These are phyloP conservation scores for Chromoteleia sp. DNA, from an alignment of 2,888 invertebrate species.

Conservation along the genomic window DNA sequence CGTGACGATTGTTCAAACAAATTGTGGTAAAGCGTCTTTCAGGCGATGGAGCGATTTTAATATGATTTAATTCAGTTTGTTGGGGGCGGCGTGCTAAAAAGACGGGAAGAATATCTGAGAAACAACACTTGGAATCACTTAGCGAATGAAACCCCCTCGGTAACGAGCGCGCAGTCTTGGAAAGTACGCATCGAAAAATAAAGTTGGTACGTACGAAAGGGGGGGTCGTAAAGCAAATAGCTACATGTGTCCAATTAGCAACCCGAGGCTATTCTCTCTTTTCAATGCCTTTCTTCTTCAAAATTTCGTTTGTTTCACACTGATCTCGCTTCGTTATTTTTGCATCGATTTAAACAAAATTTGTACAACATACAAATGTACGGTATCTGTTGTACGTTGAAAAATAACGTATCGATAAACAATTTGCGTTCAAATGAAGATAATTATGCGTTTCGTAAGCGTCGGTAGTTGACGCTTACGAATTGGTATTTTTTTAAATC, in stretches of 20 bases:
- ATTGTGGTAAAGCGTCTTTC: too few relatives aligned
- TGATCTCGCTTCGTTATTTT: constrained; percentile 44
- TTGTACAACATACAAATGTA: constrained; percentile 1
- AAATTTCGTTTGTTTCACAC: constrained; percentile 46
- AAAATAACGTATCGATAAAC: too few relatives aligned
- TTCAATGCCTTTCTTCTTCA: constrained; percentile 40
- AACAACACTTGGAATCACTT: constrained; percentile 66
- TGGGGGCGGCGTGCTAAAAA: constrained; percentile 15
- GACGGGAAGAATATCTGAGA: constrained; percentile 57
- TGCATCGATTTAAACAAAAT: constrained; percentile 22
- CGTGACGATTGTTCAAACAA: too few relatives aligned
- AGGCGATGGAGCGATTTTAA: constrained; percentile 24
- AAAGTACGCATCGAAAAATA: constrained; percentile 66
- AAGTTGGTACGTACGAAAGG: constrained; percentile 62
- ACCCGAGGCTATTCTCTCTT: constrained; percentile 74
- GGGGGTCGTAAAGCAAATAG: constrained; percentile 76
- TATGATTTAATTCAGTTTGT: constrained; percentile 22
- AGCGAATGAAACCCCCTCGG: constrained; percentile 57
- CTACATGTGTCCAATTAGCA: constrained; percentile 81
- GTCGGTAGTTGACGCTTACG: too few relatives aligned
- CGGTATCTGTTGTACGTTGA: too few relatives aligned
- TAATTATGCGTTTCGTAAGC: too few relatives aligned
- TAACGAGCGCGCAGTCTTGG: constrained; percentile 65
- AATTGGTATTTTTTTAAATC: too few relatives aligned
- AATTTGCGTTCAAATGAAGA: too few relatives aligned